These are phyloP conservation scores for Thunnus maccoyii DNA, from an alignment of 2,113 vertebrate genomes.

Conservation along the genomic window DNA sequence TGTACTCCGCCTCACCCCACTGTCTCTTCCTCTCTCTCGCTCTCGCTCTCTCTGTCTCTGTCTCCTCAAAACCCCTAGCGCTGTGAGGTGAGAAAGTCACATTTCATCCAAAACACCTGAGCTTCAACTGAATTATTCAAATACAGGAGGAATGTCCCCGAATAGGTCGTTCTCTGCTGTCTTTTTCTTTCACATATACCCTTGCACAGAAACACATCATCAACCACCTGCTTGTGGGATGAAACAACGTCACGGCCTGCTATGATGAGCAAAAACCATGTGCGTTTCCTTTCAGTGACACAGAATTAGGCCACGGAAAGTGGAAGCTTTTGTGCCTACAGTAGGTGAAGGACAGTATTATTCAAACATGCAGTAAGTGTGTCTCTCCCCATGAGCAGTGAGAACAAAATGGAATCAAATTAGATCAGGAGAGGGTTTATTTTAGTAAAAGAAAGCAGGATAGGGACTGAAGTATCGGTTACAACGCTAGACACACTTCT, in stretches of 20 bases:
- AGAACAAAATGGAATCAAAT: constrained; percentile 70
- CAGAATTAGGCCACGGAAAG: constrained; percentile 62
- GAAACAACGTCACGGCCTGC: constrained; percentile 43
- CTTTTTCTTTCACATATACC: constrained; percentile 1
- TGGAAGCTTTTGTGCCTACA: constrained; percentile 34
- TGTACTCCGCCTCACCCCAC: constrained; percentile 4
- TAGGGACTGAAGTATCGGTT: constrained; percentile 68
- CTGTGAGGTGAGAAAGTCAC: constrained; percentile 57
- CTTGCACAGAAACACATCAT: constrained; percentile 10
- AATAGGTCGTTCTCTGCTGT: background rate
- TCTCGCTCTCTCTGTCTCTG: constrained; percentile 19
- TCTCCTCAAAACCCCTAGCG: constrained; percentile 1
- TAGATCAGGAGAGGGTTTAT: constrained; percentile 74
- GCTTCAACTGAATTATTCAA: constrained; percentile 43
- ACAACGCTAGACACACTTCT: constrained; percentile 62
- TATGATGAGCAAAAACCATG: constrained; percentile 26
- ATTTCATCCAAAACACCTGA: constrained; percentile 33
- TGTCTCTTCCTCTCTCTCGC: constrained; percentile 29
- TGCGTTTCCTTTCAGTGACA: constrained; percentile 33
- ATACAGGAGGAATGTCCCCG: background rate
- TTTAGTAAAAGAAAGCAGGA: constrained; percentile 74
- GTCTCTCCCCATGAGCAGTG: constrained; percentile 68
- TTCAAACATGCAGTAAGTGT: constrained; percentile 69
- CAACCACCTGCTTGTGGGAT: background rate
- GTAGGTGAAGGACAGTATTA: constrained; percentile 58